Evolutionary conservation across 1,140 invertebrate genomes (phyloP).

Genomic region (Saccostrea cuccullata): DNA sequence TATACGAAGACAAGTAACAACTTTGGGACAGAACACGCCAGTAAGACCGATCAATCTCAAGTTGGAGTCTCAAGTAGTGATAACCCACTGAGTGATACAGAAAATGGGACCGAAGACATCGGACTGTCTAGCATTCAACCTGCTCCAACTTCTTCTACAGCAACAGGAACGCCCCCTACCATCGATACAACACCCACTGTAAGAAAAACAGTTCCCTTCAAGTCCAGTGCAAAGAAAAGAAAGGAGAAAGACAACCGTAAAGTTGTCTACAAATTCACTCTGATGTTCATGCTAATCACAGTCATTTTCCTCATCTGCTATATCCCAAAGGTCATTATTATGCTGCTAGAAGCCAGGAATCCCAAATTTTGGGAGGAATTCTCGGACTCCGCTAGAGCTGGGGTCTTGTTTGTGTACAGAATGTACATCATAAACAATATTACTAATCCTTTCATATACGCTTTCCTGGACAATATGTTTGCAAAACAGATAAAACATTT

Average conservation of each 20-base stretch:
- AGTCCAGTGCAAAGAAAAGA: slow-evolving; percentile 4
- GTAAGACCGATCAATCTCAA: not conserved
- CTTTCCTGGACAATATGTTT: slow-evolving; percentile 36
- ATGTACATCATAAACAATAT: slow-evolving; percentile 44
- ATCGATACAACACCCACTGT: not conserved
- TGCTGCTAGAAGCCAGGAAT: slow-evolving; percentile 20
- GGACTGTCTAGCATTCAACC: not conserved
- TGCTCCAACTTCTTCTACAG: not conserved
- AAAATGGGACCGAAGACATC: not conserved
- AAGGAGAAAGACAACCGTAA: not conserved
- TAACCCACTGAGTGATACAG: not conserved
- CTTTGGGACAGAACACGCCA: not conserved
- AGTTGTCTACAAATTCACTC: slow-evolving; percentile 30
- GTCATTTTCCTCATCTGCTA: slow-evolving; percentile 41
- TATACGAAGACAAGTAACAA: not conserved
- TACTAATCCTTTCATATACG: slow-evolving; percentile 43
- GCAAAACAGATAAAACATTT: not conserved
- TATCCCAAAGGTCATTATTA: slow-evolving; percentile 35
- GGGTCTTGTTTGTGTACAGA: slow-evolving; percentile 40
- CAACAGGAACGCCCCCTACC: not conserved
- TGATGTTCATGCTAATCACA: slow-evolving; percentile 46
- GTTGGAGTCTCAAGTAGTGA: not conserved
- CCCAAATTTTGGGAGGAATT: slow-evolving; percentile 38
- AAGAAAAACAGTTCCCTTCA: not conserved
- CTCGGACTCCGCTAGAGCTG: slow-evolving; percentile 6